phyloP scores from a whole-genome alignment of 2,113 vertebrate genomes.

The Blennius ocellaris region DNA sequence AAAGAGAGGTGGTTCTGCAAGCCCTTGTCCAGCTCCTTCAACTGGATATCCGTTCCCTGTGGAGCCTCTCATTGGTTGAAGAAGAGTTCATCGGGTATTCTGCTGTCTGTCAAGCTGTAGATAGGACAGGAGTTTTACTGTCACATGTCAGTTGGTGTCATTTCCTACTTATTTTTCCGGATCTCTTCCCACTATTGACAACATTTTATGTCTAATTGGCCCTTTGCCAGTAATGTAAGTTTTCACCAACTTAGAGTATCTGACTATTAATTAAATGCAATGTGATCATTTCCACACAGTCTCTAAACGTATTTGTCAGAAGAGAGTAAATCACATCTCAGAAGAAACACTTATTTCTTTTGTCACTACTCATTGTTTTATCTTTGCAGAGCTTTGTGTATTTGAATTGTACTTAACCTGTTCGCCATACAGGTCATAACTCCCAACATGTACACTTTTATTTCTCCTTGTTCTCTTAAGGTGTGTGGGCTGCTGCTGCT shows the following conservation, averaged over 20 bases:
- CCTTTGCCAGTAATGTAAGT: background rate
- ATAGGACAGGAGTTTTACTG: background rate
- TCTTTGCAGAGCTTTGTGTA: background rate
- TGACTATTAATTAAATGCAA: background rate
- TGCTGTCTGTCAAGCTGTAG: background rate
- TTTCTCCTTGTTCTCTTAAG: conserved; percentile 69
- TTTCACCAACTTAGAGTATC: background rate
- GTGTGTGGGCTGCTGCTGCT: conserved; percentile 92
- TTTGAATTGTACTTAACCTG: background rate
- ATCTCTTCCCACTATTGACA: conserved; percentile 7
- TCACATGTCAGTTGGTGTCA: conserved; percentile 12
- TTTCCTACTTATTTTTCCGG: background rate
- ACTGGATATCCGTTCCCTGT: conserved; percentile 90
- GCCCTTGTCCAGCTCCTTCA: conserved; percentile 90
- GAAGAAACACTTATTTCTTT: too few relatives aligned
- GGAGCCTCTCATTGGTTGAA: conserved; percentile 89
- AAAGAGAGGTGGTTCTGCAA: conserved; percentile 85
- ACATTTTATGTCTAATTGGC: background rate
- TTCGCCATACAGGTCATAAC: background rate
- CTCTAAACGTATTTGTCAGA: background rate
- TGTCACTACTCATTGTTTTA: background rate
- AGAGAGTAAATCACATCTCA: background rate
- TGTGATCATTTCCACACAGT: conserved; percentile 8
- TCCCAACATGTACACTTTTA: background rate
- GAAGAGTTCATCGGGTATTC: conserved; percentile 93